Conservation (phyloP, 2,113 vertebrate genomes). For the Mixornis gularis region DNA sequence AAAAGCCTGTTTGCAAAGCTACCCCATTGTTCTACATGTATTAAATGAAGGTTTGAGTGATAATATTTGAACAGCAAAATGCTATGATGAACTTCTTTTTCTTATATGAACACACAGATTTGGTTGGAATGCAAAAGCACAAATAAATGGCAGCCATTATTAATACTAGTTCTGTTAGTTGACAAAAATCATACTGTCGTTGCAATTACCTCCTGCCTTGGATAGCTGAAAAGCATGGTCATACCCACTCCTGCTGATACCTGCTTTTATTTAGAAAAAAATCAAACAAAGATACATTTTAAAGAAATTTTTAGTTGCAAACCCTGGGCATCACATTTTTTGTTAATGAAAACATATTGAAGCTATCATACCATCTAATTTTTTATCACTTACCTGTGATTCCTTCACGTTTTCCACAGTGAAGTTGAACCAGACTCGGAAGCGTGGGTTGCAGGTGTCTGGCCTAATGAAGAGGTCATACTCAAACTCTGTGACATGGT, state of each 20-base stretch:
- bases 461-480: constrained; percentile 97
- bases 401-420: constrained; percentile 93
- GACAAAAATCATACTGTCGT: background rate
- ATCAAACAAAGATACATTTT: background rate
- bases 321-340: background rate
- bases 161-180: background rate
- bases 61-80: background rate
- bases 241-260: background rate
- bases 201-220: background rate
- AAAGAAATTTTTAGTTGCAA: background rate
- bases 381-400: constrained; percentile 79
- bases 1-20: background rate
- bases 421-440: constrained; percentile 99
- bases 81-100: background rate
- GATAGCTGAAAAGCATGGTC: background rate
- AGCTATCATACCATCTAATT: background rate
- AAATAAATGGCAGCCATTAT: background rate
- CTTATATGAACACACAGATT: background rate
- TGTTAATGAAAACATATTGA: background rate
- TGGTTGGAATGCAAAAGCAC: background rate
- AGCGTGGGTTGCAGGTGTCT: constrained; percentile 96
- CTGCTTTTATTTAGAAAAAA: background rate
- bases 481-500: constrained; percentile 93
- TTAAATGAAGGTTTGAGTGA: background rate
- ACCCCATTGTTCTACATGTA: background rate